Conservation (phyloP, 2,113 vertebrate genomes). For the Uria lomvia region DNA sequence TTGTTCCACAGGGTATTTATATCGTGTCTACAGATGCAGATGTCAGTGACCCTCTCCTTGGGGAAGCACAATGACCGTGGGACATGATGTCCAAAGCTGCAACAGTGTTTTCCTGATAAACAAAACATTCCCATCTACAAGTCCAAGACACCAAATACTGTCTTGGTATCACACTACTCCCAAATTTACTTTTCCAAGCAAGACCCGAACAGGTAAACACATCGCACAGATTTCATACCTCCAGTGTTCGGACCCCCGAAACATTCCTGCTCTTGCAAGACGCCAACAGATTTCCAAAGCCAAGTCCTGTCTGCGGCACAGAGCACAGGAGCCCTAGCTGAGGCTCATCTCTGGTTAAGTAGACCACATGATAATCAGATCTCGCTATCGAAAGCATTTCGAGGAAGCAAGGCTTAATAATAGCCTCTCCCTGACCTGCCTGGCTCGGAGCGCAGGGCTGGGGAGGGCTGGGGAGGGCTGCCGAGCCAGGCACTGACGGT, state of each 20-base stretch:
- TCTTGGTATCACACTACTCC: neutral
- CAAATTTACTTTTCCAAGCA: neutral
- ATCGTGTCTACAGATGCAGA: neutral
- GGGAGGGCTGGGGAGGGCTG: neutral
- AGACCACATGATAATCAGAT: conserved; percentile 32
- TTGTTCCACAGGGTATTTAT: neutral
- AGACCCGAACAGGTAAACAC: neutral
- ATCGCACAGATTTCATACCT: neutral
- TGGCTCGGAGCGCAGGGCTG: neutral
- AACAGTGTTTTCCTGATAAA: neutral
- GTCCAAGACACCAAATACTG: neutral
- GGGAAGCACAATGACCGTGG: neutral
- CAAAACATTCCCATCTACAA: neutral
- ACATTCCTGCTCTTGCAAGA: neutral
- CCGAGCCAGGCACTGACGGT: neutral
- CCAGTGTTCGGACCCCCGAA: fast-evolving
- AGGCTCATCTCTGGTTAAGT: conserved; percentile 12
- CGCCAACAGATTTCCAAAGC: neutral
- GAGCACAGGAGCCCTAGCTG: neutral
- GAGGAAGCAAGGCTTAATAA: neutral
- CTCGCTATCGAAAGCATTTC: neutral
- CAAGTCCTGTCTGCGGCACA: neutral
- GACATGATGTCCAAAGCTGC: neutral
- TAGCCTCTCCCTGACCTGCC: neutral
- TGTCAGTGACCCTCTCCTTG: neutral